A percentile compares a stretch with the other conserved stretches of the same genome.
Conservation (phyloP, 2,797 vertebrate species). For the Synaphobranchus kaupii region DNA sequence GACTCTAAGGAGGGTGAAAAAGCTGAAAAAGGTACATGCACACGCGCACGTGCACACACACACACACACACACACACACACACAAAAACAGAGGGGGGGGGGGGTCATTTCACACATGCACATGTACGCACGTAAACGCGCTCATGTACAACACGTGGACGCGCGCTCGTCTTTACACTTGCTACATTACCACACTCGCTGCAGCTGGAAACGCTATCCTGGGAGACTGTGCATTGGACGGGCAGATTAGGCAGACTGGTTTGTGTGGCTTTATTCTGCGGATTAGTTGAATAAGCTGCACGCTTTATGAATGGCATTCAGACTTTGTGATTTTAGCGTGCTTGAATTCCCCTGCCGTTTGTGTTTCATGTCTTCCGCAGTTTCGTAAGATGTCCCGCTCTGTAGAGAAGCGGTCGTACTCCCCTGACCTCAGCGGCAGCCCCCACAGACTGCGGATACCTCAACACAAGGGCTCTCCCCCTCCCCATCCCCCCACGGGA, state of each 20-base stretch:
- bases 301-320: background rate
- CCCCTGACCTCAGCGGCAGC: background rate
- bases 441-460: background rate
- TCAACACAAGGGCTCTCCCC: background rate
- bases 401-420: background rate
- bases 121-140: no score
- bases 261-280: background rate
- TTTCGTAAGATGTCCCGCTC: background rate
- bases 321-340: background rate
- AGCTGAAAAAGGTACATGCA: slow-evolving; percentile 12
- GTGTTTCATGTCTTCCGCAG: background rate
- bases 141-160: no score
- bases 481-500: slow-evolving; percentile 19
- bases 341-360: no score
- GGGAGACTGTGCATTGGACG: background rate
- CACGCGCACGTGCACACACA: no score
- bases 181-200: background rate
- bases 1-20: background rate
- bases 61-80: no score
- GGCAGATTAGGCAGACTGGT: background rate
- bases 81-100: no score
- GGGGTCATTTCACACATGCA: no score
- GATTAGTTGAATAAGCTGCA: background rate
- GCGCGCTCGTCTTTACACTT: no score
- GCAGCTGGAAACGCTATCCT: background rate